These are phyloP conservation scores for Priocnemis perturbator DNA, from an alignment of 2,888 invertebrate species.

Conservation along the genomic window DNA sequence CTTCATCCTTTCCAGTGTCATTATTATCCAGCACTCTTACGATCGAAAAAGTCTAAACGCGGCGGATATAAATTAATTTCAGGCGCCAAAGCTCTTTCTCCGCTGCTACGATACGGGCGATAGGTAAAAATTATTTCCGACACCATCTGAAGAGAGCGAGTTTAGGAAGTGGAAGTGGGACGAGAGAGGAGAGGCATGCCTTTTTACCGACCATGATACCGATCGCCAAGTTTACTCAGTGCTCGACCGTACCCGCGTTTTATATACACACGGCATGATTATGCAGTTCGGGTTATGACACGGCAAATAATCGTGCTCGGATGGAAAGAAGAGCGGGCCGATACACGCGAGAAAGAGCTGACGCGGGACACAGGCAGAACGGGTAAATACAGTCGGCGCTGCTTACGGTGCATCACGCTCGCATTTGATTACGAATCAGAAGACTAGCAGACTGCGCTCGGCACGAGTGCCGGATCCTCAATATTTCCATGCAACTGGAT, in stretches of 20 bases:
- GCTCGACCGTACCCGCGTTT: conserved; percentile 8
- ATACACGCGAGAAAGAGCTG: conserved; percentile 22
- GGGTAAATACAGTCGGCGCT: conserved; percentile 15
- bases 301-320: conserved; percentile 28
- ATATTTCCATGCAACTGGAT: conserved; percentile 10
- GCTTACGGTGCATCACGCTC: neutral
- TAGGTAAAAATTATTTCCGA: too few relatives aligned
- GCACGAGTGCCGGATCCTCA: conserved; percentile 1
- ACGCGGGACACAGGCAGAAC: conserved; percentile 20
- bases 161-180: too few relatives aligned
- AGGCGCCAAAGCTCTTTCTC: too few relatives aligned
- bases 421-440: conserved; percentile 31
- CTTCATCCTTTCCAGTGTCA: too few relatives aligned
- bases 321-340: neutral
- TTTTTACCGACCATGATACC: too few relatives aligned
- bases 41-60: too few relatives aligned
- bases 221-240: too few relatives aligned
- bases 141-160: too few relatives aligned
- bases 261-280: conserved; percentile 11
- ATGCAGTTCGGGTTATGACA: conserved; percentile 21
- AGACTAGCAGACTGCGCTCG: conserved; percentile 7
- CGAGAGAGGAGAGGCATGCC: too few relatives aligned
- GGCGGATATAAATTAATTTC: too few relatives aligned
- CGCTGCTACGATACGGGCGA: too few relatives aligned
- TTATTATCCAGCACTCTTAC: too few relatives aligned